These are phyloP conservation scores for Perognathus longimembris DNA, from an alignment of 2,113 vertebrate genomes.

Conservation along the genomic window DNA sequence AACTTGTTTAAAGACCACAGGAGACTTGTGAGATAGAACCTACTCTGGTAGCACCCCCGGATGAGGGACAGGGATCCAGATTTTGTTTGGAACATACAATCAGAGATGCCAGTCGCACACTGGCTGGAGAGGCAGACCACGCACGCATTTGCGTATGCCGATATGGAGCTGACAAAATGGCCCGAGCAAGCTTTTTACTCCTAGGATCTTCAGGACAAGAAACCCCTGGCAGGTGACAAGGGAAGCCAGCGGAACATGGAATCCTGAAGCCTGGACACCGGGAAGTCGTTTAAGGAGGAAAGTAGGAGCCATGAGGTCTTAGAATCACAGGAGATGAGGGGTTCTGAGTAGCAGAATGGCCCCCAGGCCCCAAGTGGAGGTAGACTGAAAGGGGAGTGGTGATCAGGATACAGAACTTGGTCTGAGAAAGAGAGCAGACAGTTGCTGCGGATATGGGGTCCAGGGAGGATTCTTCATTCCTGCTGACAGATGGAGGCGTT, in stretches of 20 bases:
- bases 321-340: neutral
- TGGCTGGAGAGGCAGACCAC: neutral
- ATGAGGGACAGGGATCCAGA: neutral
- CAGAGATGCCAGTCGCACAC: neutral
- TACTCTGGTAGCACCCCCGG: neutral
- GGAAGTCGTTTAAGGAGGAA: neutral
- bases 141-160: too few species aligned
- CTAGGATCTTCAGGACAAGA: neutral
- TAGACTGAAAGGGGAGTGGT: neutral
- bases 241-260: fast-evolving
- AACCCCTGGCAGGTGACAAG: neutral
- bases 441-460: too few species aligned
- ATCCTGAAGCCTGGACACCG: neutral
- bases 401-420: neutral
- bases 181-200: neutral
- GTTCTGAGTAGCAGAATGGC: neutral
- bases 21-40: neutral
- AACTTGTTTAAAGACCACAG: neutral
- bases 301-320: neutral
- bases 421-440: neutral
- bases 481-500: neutral
- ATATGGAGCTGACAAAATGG: neutral
- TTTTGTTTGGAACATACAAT: neutral
- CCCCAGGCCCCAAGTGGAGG: neutral
- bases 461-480: neutral